Evolutionary conservation across 2,113 vertebrate genomes (phyloP), one percentile per base, ranked within the genome.

Genomic region (Antidorcas marsupialis): DNA sequence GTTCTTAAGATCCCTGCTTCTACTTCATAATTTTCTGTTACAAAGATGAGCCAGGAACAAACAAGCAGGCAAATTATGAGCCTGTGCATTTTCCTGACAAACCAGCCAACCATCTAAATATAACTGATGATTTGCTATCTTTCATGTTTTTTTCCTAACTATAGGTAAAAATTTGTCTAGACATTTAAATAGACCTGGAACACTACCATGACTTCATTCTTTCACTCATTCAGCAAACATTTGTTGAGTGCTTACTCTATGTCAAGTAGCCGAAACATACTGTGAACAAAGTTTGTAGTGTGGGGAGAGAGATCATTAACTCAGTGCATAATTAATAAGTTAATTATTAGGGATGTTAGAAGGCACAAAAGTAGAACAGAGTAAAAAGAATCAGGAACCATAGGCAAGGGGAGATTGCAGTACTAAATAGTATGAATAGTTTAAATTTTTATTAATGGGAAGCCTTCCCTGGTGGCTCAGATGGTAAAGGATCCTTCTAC

Each of bases 61-160:
- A 45, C 28, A 59, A 89, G 14, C 19, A 59, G 89, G 17, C 28
- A 82, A 93, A 60, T 83, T 78, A 59, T 9, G 27, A 85, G 47
- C 84, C 36, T 90, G 13, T 81, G 16, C 53, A 23, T 93, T 95
- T 97, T 91, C 76, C 78, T 93, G 88, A 83, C 76, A 55, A 91
- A 28, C 36, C 47, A 33, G 55, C 84, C 19, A 84, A 55, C n/a
- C 13, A 53, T 36, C 43, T 33, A 45, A 82, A 88, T 47, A 33
- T 71, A 96, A 62, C 23, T 36, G 85, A 90, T 83, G 59, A 33
- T 57, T 78, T 87, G 45, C 55, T 52, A 6, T 71, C 36, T 85
- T 91, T 82, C 55, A 59, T 23, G 23, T 39, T 50, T 28, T 90
- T 60, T 90, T 84, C 84, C 93, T 76, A 91, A 79, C 82, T 14